Base-by-base conservation (phyloP, 2,888 invertebrate species). In the Erpobdella octoculata region DNA sequence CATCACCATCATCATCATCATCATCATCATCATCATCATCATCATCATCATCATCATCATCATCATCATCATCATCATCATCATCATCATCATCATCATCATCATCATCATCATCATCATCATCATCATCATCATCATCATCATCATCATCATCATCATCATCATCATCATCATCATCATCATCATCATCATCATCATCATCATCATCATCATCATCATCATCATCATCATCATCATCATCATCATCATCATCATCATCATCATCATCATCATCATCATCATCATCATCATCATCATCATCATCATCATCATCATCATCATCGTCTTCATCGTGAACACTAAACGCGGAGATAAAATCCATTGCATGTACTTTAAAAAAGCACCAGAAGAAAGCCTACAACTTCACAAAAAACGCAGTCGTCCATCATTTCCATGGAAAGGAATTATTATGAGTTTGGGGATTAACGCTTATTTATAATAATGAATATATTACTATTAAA, bases 1-100 rank as follows among this genome's bases (percentile, higher is more conserved):
- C 46, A 41, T 41, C 46, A 41, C n/a, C 46, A 41, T 41, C 46
- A n/a, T 41, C n/a, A 41, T 41, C 46, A 41, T 41, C 46, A 41
- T 41, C 46, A 15, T 41, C 46, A 41, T 41, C 46, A n/a, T 41
- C 46, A 41, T 41, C 46, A 41, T 41, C 46, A 41, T 41, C 46
- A 41, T 41, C n/a, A 12, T 41, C 46, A 41, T 41, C 46, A 41
- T 41, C 46, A 12, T 41, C 46, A 41, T 41, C 46, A 41, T 41
- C n/a, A 41, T 12, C 12, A 41, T 12, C n/a, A 15, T 41, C 46
- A 41, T 41, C 46, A 41, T 41, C 46, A 41, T 41, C n/a, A 41
- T 12, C 12, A 41, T 12, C n/a, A 15, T 41, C 46, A 41, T 41
- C 46, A 41, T 41, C 46, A 41, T 41, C n/a, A 41, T 12, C 12